phyloP scores from a whole-genome alignment of 2,113 vertebrate species.

The Mormyrus iriodes region DNA sequence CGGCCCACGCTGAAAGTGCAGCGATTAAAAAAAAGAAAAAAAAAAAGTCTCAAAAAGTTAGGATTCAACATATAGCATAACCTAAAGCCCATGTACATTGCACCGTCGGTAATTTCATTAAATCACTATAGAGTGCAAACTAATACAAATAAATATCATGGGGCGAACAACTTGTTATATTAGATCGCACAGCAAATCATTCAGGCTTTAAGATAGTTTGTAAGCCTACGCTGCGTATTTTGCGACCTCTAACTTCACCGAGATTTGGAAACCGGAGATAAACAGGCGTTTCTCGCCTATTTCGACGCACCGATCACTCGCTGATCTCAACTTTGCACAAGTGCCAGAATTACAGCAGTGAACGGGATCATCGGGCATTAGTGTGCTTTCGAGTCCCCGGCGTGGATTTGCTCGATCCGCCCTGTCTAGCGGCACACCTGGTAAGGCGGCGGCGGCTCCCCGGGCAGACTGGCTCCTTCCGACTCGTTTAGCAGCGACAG shows the following conservation, averaged over 20 bases:
- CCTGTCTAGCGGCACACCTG: conserved; percentile 43
- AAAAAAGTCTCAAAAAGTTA: background rate
- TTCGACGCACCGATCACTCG: background rate
- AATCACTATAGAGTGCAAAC: background rate
- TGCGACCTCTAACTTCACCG: background rate
- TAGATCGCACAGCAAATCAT: background rate
- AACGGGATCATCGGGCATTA: background rate
- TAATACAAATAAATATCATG: background rate
- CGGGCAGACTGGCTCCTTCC: conserved; percentile 68
- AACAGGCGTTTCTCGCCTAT: background rate
- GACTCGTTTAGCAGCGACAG: conserved; percentile 74
- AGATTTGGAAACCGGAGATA: background rate
- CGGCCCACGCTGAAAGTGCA: background rate
- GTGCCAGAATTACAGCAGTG: background rate
- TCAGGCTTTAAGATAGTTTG: background rate
- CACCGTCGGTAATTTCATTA: background rate
- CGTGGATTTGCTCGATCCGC: background rate
- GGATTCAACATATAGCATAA: background rate
- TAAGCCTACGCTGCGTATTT: background rate
- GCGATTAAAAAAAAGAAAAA: background rate
- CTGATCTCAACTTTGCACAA: background rate
- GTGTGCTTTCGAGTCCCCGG: background rate
- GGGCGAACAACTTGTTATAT: background rate
- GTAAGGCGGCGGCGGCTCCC: conserved; percentile 64
- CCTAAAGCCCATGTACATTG: background rate